Percentiles rank a stretch among this genome's conserved stretches.
Conservation (phyloP, 2,797 vertebrate genomes). For the Bovichtus diacanthus region DNA sequence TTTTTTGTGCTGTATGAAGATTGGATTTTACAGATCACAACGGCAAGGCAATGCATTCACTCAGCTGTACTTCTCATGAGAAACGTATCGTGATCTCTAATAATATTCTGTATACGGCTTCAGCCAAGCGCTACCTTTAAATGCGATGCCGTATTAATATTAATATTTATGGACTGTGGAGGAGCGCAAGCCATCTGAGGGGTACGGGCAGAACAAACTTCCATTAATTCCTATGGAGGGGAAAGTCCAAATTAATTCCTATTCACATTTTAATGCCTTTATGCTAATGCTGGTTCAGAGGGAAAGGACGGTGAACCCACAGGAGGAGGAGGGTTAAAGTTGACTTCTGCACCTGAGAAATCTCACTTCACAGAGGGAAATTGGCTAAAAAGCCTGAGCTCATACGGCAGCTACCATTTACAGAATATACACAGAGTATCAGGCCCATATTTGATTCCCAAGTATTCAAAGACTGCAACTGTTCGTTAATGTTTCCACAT, state of each 20-base stretch:
- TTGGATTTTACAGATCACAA: conserved; percentile 92
- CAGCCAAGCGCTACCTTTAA: conserved; percentile 89
- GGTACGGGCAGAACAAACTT: conserved; percentile 88
- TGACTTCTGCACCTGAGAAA: conserved; percentile 82
- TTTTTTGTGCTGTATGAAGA: conserved; percentile 88
- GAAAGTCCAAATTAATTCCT: conserved; percentile 91
- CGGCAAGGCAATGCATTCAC: conserved; percentile 88
- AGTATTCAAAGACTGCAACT: conserved; percentile 24
- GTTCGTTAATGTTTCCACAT: conserved; percentile 16
- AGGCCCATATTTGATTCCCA: conserved; percentile 25
- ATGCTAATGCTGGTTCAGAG: conserved; percentile 86
- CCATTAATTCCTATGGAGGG: conserved; percentile 90
- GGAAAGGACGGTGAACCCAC: conserved; percentile 76
- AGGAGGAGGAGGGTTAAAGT: conserved; percentile 83
- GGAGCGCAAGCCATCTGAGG: conserved; percentile 81
- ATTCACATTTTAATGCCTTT: conserved; percentile 90
- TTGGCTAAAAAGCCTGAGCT: conserved; percentile 52
- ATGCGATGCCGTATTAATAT: conserved; percentile 90
- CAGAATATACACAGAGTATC: conserved; percentile 35
- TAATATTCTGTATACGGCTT: conserved; percentile 91
- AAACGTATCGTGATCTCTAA: conserved; percentile 90
- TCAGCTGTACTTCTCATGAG: conserved; percentile 90
- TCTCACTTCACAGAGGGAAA: conserved; percentile 66
- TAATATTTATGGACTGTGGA: conserved; percentile 91
- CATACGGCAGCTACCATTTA: conserved; percentile 40